phyloP scores from a whole-genome alignment of 2,888 invertebrate genomes.

The Leptinotarsa tumamoca region DNA sequence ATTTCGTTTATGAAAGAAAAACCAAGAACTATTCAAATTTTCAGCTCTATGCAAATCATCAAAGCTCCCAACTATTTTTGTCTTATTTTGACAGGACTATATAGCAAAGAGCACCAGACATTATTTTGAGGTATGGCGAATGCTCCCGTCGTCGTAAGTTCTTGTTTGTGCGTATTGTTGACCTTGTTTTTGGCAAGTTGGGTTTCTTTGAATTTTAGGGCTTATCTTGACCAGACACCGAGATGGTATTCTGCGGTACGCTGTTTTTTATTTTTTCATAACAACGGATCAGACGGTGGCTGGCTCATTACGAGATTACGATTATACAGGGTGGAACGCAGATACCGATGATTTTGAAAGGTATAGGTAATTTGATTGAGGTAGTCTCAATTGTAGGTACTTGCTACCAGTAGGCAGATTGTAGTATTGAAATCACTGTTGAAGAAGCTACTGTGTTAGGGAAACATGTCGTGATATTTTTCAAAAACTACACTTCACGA shows the following conservation, averaged over 20 bases:
- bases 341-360: too few relatives aligned
- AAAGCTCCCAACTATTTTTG: background rate
- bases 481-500: too few relatives aligned
- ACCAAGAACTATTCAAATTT: too few relatives aligned
- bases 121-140: constrained; percentile 25
- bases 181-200: constrained; percentile 36
- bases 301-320: constrained; percentile 11
- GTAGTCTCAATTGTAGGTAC: too few relatives aligned
- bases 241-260: constrained; percentile 26
- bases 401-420: too few relatives aligned
- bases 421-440: too few relatives aligned
- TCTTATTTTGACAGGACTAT: background rate
- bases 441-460: too few relatives aligned
- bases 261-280: constrained; percentile 14
- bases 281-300: constrained; percentile 6
- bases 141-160: constrained; percentile 21
- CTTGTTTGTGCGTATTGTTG: constrained; percentile 35
- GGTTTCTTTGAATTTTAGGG: constrained; percentile 36
- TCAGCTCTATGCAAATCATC: too few relatives aligned
- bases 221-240: constrained; percentile 41
- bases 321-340: constrained; percentile 13
- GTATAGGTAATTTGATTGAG: too few relatives aligned
- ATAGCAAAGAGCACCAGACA: background rate
- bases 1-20: too few relatives aligned
- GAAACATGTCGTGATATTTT: too few relatives aligned